phyloP scores from a whole-genome alignment of 2,797 vertebrate genomes.

The Enteromius treurensis region DNA sequence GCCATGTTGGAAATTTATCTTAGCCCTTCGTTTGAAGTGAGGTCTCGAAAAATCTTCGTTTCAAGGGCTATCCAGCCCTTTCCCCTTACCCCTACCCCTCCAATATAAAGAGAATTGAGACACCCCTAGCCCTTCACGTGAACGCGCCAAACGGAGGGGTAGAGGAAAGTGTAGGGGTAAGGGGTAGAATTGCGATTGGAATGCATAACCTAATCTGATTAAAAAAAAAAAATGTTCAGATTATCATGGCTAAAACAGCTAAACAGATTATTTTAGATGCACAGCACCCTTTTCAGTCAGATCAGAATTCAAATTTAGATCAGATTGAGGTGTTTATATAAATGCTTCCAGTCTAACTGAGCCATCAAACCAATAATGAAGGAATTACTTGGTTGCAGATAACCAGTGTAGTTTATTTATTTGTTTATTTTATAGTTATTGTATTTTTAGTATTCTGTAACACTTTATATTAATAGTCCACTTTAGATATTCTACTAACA shows the following conservation, averaged over 20 bases:
- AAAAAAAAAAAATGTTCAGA: background rate
- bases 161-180: too few species aligned
- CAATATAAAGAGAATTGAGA: too few species aligned
- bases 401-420: background rate
- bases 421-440: background rate
- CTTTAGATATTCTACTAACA: too few species aligned
- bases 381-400: background rate
- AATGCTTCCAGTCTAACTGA: background rate
- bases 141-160: too few species aligned
- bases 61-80: too few species aligned
- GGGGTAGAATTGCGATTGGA: background rate
- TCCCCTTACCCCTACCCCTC: too few species aligned
- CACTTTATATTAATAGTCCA: too few species aligned
- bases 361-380: background rate
- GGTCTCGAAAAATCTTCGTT: too few species aligned
- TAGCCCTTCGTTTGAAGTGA: too few species aligned
- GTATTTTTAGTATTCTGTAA: background rate
- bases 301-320: background rate
- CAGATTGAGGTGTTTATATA: background rate
- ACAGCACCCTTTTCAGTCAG: background rate
- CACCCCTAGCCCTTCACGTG: too few species aligned
- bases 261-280: background rate
- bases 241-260: background rate
- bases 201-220: background rate
- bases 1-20: too few species aligned